Conservation (phyloP, 1,140 invertebrate genomes). For the Triops cancriformis region DNA sequence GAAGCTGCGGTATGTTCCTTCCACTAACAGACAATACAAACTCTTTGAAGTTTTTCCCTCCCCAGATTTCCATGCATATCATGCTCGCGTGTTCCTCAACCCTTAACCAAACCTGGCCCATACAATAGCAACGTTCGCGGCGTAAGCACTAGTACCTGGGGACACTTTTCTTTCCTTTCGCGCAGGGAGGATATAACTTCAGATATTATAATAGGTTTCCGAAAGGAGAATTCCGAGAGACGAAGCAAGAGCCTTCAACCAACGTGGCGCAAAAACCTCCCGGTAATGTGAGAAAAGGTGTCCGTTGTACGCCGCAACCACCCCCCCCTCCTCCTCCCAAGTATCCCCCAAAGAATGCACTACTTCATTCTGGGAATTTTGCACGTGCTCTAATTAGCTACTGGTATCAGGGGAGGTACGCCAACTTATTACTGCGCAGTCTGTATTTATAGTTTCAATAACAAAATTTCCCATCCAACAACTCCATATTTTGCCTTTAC, state of each 20-base stretch:
- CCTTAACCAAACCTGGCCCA: neutral
- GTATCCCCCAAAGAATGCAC: too few species aligned
- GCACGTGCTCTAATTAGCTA: too few species aligned
- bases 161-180: neutral
- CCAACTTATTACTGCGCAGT: too few species aligned
- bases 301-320: too few species aligned
- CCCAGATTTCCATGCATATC: slow-evolving; percentile 6
- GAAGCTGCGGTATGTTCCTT: slow-evolving; percentile 3
- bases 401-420: too few species aligned
- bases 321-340: too few species aligned
- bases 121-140: neutral
- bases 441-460: too few species aligned
- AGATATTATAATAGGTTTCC: neutral
- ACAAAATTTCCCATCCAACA: too few species aligned
- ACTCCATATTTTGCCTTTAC: neutral
- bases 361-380: too few species aligned
- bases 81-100: neutral
- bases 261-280: too few species aligned
- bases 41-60: neutral
- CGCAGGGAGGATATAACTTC: neutral
- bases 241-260: neutral
- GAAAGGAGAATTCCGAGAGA: neutral
- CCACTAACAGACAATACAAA: slow-evolving; percentile 1
- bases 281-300: too few species aligned
- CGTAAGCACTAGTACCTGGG: neutral